Evolutionary conservation across 2,113 vertebrate species (phyloP).

Genomic region (Corythaeola cristata): DNA sequence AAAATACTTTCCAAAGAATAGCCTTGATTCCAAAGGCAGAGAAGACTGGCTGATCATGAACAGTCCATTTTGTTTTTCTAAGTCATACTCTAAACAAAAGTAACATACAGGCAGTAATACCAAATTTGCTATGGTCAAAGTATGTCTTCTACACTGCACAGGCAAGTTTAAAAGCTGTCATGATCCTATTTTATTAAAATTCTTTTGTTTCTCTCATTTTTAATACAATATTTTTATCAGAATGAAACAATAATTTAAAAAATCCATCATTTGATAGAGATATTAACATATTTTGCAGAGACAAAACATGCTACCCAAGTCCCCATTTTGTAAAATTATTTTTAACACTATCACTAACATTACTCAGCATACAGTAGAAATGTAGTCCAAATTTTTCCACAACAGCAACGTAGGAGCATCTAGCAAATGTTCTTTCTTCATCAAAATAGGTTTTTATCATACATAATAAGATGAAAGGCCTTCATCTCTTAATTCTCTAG

Average conservation of each 20-base stretch:
- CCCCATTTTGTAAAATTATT: background rate
- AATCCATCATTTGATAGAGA: background rate
- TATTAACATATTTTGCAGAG: background rate
- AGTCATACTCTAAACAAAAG: background rate
- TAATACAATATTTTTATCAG: background rate
- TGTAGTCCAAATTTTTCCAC: background rate
- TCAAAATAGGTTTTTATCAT: background rate
- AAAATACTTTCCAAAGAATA: background rate
- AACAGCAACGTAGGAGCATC: background rate
- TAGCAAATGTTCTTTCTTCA: background rate
- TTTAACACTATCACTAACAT: background rate
- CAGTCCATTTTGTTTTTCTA: background rate
- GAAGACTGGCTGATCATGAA: background rate
- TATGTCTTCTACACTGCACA: background rate
- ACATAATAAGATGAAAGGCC: background rate
- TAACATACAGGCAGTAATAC: background rate
- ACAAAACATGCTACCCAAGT: background rate
- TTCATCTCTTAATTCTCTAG: background rate
- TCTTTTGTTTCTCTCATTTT: background rate
- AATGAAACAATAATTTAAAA: background rate
- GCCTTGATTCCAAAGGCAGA: background rate
- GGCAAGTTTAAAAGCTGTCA: background rate
- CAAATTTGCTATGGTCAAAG: background rate
- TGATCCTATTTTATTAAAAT: background rate
- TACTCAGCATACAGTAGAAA: background rate